These are phyloP conservation scores for Rhombomys opimus DNA, from an alignment of 2,113 vertebrate genomes.

Conservation along the genomic window DNA sequence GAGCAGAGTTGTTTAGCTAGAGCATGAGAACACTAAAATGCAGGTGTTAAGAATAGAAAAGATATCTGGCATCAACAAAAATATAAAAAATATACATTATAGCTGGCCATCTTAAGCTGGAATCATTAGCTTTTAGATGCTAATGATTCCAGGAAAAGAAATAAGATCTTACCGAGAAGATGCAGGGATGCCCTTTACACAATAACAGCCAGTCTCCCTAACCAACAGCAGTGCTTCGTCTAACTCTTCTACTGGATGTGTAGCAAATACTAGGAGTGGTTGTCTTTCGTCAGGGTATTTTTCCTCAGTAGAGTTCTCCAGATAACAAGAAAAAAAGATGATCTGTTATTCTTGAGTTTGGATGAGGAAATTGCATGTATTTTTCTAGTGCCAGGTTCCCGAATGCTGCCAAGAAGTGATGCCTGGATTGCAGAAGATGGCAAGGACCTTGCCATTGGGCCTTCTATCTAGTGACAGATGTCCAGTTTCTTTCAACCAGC, in stretches of 20 bases:
- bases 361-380: not conserved
- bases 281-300: not conserved
- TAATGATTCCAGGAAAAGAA: constrained; percentile 20
- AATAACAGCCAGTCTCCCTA: not conserved
- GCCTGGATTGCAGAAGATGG: not conserved
- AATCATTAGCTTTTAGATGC: not conserved
- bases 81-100: constrained; percentile 1
- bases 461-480: not conserved
- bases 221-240: not conserved
- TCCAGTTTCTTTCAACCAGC: not conserved
- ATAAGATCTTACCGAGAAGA: not conserved
- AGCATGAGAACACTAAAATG: not conserved
- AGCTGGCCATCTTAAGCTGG: not conserved
- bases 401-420: constrained; percentile 12
- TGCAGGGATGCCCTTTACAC: not conserved
- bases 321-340: not conserved
- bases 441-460: not conserved
- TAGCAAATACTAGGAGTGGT: not conserved
- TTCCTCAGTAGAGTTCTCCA: not conserved
- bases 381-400: not conserved
- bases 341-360: not conserved
- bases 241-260: not conserved
- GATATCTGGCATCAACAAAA: not conserved
- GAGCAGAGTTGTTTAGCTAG: constrained; percentile 3
- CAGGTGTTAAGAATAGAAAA: constrained; percentile 29